Evolutionary conservation across 2,888 invertebrate species (phyloP).

Genomic region (Mystacides longicornis): DNA sequence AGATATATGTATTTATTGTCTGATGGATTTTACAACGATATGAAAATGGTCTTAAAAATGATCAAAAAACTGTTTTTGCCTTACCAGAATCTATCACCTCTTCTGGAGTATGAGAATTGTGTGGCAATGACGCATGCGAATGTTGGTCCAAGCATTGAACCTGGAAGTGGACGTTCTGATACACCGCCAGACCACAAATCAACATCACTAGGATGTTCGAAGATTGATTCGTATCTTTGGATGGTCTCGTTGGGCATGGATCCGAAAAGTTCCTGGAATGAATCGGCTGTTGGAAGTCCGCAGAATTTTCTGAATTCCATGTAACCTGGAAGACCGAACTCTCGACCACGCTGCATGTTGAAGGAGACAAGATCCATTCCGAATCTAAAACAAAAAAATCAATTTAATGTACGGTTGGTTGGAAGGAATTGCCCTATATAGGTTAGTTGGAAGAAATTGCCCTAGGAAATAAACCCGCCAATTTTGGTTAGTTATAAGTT

Average conservation of each 20-base stretch:
- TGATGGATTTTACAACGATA: not conserved
- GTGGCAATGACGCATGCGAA: slow-evolving; percentile 91
- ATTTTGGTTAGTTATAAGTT: too few relatives aligned
- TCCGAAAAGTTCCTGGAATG: slow-evolving; percentile 74
- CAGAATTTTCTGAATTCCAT: slow-evolving; percentile 91
- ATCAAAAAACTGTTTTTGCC: slow-evolving; percentile 20
- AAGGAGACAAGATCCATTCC: slow-evolving; percentile 89
- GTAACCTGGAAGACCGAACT: slow-evolving; percentile 86
- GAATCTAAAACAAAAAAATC: slow-evolving; percentile 45
- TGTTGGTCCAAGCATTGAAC: slow-evolving; percentile 89
- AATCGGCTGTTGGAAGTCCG: slow-evolving; percentile 69
- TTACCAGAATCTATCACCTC: slow-evolving; percentile 88
- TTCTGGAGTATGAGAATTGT: slow-evolving; percentile 81
- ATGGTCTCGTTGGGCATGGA: slow-evolving; percentile 87
- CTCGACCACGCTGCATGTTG: slow-evolving; percentile 89
- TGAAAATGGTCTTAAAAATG: not conserved
- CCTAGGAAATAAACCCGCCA: too few relatives aligned
- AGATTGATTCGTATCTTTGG: slow-evolving; percentile 72
- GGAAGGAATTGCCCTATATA: too few relatives aligned
- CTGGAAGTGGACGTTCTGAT: slow-evolving; percentile 81
- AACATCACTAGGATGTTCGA: slow-evolving; percentile 85
- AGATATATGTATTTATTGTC: not conserved
- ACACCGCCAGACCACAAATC: slow-evolving; percentile 95
- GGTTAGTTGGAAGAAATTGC: too few relatives aligned
- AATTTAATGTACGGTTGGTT: too few relatives aligned